Evolutionary conservation across 1,140 invertebrate species (phyloP).

Genomic region (Penaeus vannamei): DNA sequence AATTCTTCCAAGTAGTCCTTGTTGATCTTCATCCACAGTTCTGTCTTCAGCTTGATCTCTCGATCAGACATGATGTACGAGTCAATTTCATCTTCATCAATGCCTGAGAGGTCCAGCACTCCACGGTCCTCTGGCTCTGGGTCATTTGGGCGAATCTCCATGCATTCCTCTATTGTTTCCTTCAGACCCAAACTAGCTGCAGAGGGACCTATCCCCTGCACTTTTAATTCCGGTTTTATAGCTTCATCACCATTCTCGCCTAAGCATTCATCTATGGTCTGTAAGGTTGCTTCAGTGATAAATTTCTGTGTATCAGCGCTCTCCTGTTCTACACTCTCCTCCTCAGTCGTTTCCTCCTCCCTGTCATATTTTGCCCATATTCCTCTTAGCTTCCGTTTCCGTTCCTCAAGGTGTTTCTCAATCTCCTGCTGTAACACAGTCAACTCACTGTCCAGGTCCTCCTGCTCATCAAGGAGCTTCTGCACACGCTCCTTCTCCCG

Average conservation of each 20-base stretch:
- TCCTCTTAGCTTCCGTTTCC: conserved; percentile 77
- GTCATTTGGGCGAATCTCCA: conserved; percentile 69
- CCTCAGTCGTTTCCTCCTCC: conserved; percentile 39
- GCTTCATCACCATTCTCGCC: conserved; percentile 49
- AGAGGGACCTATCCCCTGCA: conserved; percentile 69
- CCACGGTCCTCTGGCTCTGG: conserved; percentile 72
- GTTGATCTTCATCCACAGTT: conserved; percentile 78
- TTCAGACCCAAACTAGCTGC: conserved; percentile 71
- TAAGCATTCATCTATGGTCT: conserved; percentile 65
- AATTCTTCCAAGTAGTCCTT: conserved; percentile 69
- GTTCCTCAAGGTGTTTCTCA: conserved; percentile 79
- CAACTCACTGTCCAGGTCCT: conserved; percentile 74
- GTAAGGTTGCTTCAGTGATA: conserved; percentile 62
- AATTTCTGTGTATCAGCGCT: conserved; percentile 62
- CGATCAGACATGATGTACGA: conserved; percentile 87
- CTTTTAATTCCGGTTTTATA: conserved; percentile 40
- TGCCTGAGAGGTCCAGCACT: conserved; percentile 84
- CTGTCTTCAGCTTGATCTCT: conserved; percentile 85
- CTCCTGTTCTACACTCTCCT: conserved; percentile 46
- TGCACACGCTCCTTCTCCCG: conserved; percentile 81
- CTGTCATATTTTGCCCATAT: conserved; percentile 64
- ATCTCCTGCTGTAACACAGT: conserved; percentile 73
- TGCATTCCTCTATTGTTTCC: conserved; percentile 71
- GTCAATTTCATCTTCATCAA: conserved; percentile 91
- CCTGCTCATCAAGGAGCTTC: conserved; percentile 73